Percentiles rank a stretch among this genome's conserved stretches.
Conservation (phyloP, 2,888 invertebrate genomes). For the Philaethria dido region DNA sequence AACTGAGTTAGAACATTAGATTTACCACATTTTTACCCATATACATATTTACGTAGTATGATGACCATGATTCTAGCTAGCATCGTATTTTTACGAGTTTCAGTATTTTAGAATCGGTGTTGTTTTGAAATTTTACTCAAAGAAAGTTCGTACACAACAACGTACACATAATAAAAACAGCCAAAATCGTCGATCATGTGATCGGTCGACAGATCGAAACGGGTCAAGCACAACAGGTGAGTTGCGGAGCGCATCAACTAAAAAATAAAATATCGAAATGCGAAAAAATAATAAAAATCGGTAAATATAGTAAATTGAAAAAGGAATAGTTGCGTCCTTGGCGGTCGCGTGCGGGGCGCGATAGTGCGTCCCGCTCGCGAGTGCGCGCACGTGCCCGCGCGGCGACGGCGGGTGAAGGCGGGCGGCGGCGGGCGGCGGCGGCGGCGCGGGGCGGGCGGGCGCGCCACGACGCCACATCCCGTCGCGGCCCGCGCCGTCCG, state of each 20-base stretch:
- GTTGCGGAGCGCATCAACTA: slow-evolving; percentile 81
- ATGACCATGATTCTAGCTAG: slow-evolving; percentile 17
- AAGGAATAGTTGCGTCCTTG: slow-evolving; percentile 67
- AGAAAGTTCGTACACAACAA: slow-evolving; percentile 24
- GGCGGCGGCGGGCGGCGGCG: slow-evolving; percentile 54
- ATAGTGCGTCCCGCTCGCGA: slow-evolving; percentile 63
- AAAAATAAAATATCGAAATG: slow-evolving; percentile 84
- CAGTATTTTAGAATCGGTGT: slow-evolving; percentile 8
- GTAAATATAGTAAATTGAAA: slow-evolving; percentile 83
- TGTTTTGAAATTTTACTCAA: slow-evolving; percentile 19
- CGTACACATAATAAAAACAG: slow-evolving; percentile 60
- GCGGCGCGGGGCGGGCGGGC: slow-evolving; percentile 51
- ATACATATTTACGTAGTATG: slow-evolving; percentile 6
- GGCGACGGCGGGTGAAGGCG: slow-evolving; percentile 54
- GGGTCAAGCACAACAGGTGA: slow-evolving; percentile 84
- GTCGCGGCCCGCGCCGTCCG: slow-evolving; percentile 81
- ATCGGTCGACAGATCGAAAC: slow-evolving; percentile 77
- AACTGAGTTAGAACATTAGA: background rate
- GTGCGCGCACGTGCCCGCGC: slow-evolving; percentile 75
- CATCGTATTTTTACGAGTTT: slow-evolving; percentile 12
- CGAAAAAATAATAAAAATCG: slow-evolving; percentile 83
- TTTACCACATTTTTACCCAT: background rate
- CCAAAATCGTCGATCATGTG: slow-evolving; percentile 77
- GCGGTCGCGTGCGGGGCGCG: slow-evolving; percentile 47
- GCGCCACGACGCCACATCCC: slow-evolving; percentile 68